These are phyloP conservation scores for Acrobasis consociella DNA, from an alignment of 2,888 invertebrate species.

Conservation along the genomic window DNA sequence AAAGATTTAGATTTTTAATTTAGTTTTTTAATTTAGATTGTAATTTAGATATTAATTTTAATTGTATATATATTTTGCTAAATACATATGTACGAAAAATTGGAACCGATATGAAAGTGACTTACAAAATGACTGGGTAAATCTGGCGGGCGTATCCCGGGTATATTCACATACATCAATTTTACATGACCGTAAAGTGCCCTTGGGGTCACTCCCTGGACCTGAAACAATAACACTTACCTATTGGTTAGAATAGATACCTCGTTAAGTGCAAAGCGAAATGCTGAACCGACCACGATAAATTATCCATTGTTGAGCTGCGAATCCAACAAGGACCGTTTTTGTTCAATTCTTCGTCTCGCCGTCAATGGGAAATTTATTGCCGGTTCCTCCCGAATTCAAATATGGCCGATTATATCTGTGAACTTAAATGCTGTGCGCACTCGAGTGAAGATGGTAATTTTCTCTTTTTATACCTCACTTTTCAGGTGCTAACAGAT, in stretches of 20 bases:
- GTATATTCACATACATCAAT: background rate
- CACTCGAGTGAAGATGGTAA: conserved; percentile 61
- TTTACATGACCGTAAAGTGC: background rate
- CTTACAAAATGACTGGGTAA: too few relatives aligned
- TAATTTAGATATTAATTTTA: too few relatives aligned
- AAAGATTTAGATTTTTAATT: too few relatives aligned
- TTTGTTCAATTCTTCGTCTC: conserved; percentile 80
- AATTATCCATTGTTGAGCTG: conserved; percentile 77
- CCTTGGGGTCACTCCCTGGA: conserved; percentile 3
- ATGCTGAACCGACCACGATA: conserved; percentile 69
- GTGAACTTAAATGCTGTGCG: conserved; percentile 65
- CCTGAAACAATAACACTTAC: conserved; percentile 35
- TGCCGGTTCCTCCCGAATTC: conserved; percentile 70
- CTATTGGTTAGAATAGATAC: conserved; percentile 46
- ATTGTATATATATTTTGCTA: too few relatives aligned
- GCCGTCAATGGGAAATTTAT: conserved; percentile 80
- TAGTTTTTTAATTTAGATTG: too few relatives aligned
- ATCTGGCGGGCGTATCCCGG: too few relatives aligned
- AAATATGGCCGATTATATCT: conserved; percentile 77
- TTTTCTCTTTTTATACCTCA: conserved; percentile 57
- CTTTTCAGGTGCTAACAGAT: conserved; percentile 39
- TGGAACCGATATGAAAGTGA: too few relatives aligned
- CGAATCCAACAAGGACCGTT: conserved; percentile 76
- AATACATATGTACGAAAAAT: too few relatives aligned
- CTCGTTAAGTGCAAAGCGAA: conserved; percentile 57